Evolutionary conservation across 2,888 invertebrate genomes (phyloP).

Genomic region (Syritta pipiens): DNA sequence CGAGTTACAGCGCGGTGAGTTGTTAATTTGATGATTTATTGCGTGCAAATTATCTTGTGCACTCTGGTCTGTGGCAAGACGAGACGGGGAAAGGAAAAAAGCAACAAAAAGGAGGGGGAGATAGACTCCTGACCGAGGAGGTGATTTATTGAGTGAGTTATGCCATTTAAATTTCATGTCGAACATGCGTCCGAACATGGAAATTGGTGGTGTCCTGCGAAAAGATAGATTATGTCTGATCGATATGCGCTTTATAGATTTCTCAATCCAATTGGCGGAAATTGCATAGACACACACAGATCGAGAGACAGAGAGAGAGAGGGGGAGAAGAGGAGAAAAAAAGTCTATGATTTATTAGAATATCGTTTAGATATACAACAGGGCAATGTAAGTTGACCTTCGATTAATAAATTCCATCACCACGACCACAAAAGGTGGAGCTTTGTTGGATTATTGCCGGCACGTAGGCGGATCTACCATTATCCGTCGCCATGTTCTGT

Average conservation of each 20-base stretch:
- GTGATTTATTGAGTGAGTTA: slow-evolving; percentile 68
- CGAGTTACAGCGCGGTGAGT: slow-evolving; percentile 58
- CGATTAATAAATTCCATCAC: slow-evolving; percentile 50
- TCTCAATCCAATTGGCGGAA: slow-evolving; percentile 63
- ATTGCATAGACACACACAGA: slow-evolving; percentile 39
- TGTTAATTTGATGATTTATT: slow-evolving; percentile 69
- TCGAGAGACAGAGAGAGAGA: too few relatives aligned
- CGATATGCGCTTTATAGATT: slow-evolving; percentile 51
- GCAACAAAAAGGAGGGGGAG: too few relatives aligned
- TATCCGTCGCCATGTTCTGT: slow-evolving; percentile 50
- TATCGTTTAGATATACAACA: slow-evolving; percentile 36
- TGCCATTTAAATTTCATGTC: slow-evolving; percentile 63
- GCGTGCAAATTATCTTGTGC: slow-evolving; percentile 67
- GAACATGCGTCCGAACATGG: slow-evolving; percentile 59
- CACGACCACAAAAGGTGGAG: slow-evolving; percentile 57
- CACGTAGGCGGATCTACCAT: slow-evolving; percentile 63
- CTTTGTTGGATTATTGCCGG: slow-evolving; percentile 65
- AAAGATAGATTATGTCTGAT: slow-evolving; percentile 42
- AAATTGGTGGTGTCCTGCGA: slow-evolving; percentile 44
- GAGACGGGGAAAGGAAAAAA: background rate
- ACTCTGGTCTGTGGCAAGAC: slow-evolving; percentile 17
- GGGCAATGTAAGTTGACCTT: slow-evolving; percentile 51
- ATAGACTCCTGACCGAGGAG: slow-evolving; percentile 46
- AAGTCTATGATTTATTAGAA: slow-evolving; percentile 46
- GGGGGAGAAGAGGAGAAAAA: too few relatives aligned